Evolutionary conservation across 2,888 invertebrate species (phyloP).

Genomic region (Embidobia sp.): DNA sequence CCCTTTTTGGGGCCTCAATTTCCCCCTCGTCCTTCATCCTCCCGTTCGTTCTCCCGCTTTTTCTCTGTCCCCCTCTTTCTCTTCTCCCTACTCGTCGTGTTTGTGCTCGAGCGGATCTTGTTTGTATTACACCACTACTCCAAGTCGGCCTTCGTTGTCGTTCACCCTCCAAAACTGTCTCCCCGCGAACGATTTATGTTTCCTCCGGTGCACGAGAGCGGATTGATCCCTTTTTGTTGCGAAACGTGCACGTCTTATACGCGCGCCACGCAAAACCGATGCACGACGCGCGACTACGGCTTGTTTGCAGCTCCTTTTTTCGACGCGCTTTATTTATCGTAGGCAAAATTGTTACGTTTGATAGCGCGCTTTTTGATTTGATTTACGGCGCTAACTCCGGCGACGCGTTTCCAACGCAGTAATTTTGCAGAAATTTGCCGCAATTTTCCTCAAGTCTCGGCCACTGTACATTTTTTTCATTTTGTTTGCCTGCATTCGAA

Average conservation of each 20-base stretch:
- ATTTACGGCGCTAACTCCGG: constrained; percentile 30
- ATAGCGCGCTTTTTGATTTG: constrained; percentile 20
- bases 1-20: constrained; percentile 38
- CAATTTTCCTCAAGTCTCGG: too few relatives aligned
- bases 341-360: constrained; percentile 39
- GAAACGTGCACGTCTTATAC: constrained; percentile 61
- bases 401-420: too few relatives aligned
- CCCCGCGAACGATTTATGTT: constrained; percentile 77
- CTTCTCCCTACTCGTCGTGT: constrained; percentile 70
- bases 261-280: constrained; percentile 56
- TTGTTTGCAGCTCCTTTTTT: constrained; percentile 27
- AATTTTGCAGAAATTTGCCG: too few relatives aligned
- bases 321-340: constrained; percentile 39
- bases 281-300: constrained; percentile 35
- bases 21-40: constrained; percentile 49
- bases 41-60: constrained; percentile 31
- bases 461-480: too few relatives aligned
- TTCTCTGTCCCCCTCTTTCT: constrained; percentile 10
- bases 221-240: constrained; percentile 80
- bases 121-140: constrained; percentile 77
- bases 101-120: constrained; percentile 77
- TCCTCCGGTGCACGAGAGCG: constrained; percentile 74
- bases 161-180: constrained; percentile 76
- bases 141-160: constrained; percentile 67
- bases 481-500: too few relatives aligned